phyloP scores from a whole-genome alignment of 2,113 vertebrate species.

The Cacatua alba region DNA sequence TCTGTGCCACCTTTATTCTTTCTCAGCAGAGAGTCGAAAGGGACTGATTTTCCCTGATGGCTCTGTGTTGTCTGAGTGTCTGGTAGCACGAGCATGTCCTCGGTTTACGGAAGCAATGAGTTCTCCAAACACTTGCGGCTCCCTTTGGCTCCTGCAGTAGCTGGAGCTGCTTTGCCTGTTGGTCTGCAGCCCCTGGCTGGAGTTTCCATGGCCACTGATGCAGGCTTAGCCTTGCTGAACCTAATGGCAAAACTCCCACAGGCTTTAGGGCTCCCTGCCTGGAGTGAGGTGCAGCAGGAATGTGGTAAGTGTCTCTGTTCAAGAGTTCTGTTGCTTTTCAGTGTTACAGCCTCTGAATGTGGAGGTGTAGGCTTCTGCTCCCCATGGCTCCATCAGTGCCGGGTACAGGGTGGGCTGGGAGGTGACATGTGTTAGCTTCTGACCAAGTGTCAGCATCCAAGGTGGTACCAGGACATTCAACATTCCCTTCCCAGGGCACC shows the following conservation, averaged over 20 bases:
- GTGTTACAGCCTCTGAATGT: background rate
- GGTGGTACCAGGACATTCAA: rapidly evolving
- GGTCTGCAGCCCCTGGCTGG: background rate
- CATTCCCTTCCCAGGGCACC: background rate
- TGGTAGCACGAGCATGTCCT: background rate
- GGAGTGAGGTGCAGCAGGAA: background rate
- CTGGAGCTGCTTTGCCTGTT: background rate
- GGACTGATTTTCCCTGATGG: background rate
- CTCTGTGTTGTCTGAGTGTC: rapidly evolving
- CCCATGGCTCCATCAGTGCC: rapidly evolving
- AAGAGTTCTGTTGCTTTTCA: background rate
- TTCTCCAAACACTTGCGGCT: rapidly evolving
- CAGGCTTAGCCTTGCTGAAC: background rate
- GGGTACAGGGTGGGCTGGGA: background rate
- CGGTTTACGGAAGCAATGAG: background rate
- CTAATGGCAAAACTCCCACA: rapidly evolving
- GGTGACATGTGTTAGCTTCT: background rate
- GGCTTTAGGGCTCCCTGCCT: background rate
- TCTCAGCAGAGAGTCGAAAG: background rate
- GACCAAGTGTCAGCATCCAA: rapidly evolving
- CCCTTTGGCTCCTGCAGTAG: rapidly evolving
- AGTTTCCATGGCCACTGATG: background rate
- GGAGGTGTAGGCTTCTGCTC: background rate
- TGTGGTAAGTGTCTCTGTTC: rapidly evolving
- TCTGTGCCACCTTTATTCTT: background rate